These are phyloP conservation scores for Dryocosmus kuriphilus DNA, from an alignment of 2,888 invertebrate genomes.

Conservation along the genomic window DNA sequence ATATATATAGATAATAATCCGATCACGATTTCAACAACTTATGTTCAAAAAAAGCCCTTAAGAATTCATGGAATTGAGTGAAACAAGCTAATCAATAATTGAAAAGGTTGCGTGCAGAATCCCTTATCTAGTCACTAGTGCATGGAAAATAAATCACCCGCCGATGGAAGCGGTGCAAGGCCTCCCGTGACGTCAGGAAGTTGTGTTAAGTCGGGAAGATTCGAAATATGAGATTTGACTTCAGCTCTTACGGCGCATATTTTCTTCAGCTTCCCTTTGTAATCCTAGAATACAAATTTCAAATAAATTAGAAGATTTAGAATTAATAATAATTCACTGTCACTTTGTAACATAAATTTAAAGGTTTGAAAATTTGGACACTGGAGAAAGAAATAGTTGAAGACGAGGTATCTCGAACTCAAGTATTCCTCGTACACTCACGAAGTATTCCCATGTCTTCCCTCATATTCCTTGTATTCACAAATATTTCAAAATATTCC, in stretches of 20 bases:
- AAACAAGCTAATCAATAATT: neutral
- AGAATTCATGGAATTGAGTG: neutral
- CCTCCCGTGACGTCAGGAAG: constrained; percentile 96
- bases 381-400: no score
- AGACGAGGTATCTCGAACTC: no score
- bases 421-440: no score
- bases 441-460: no score
- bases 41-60: neutral
- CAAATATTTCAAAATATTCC: no score
- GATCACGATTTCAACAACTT: neutral
- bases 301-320: neutral
- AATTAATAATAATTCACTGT: no score
- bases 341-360: no score
- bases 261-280: constrained; percentile 92
- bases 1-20: no score
- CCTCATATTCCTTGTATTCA: no score
- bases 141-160: constrained; percentile 94
- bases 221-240: constrained; percentile 94
- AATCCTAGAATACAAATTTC: constrained; percentile 84
- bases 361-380: no score
- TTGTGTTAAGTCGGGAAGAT: constrained; percentile 94
- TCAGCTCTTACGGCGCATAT: constrained; percentile 92
- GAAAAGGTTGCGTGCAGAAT: neutral
- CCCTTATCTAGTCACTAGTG: constrained; percentile 70
- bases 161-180: constrained; percentile 94